Evolutionary conservation across 92 coral and sea anemone species (phyloP).

Genomic region (Porites evermanni): DNA sequence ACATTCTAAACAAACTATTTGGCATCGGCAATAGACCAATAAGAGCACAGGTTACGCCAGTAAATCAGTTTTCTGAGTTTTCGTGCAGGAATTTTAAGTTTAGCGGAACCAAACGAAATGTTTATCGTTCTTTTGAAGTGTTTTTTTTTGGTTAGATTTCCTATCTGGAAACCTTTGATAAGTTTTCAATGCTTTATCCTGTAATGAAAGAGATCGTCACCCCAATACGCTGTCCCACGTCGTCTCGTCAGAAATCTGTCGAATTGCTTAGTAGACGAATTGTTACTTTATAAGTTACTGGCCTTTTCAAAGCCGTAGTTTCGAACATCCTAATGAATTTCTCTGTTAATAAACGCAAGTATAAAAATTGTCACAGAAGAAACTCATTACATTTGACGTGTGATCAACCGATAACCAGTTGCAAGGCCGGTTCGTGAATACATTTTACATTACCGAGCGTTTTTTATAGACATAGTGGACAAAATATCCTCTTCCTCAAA

Average conservation of each 20-base stretch:
- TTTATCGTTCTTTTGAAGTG: background rate
- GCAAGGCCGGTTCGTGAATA: background rate
- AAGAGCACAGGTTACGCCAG: background rate
- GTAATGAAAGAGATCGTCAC: background rate
- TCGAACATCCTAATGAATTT: background rate
- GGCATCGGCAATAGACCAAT: no score
- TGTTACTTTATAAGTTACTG: background rate
- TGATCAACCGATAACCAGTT: background rate
- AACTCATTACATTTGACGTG: background rate
- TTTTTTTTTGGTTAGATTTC: slow-evolving; percentile 13
- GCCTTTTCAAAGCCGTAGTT: background rate
- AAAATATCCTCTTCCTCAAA: no score
- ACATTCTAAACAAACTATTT: background rate
- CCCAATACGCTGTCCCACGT: no score
- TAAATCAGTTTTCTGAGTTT: background rate
- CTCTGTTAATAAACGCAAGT: background rate
- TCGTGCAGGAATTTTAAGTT: slow-evolving; percentile 1
- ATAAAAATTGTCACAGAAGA: background rate
- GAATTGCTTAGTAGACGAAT: background rate
- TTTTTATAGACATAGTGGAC: no score
- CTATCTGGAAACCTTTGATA: background rate
- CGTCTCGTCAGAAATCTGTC: background rate
- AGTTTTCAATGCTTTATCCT: background rate
- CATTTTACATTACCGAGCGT: no score
- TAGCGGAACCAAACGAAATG: background rate